Evolutionary conservation across 2,888 invertebrate species (phyloP).

Genomic region (Cinara cedri): DNA sequence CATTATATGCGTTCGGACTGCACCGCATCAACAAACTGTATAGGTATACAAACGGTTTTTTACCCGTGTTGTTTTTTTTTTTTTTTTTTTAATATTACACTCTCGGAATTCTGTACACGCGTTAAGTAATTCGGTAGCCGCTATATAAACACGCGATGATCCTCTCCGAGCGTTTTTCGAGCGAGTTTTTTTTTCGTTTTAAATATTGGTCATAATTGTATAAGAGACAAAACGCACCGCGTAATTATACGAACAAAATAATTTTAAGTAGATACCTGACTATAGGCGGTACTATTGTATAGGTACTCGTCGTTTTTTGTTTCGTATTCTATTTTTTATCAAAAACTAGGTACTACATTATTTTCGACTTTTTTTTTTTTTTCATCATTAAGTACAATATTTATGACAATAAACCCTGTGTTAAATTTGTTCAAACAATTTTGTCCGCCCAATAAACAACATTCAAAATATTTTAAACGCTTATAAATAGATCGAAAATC

Average conservation of each 20-base stretch:
- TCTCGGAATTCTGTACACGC: conserved; percentile 1
- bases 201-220: background rate
- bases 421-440: too few relatives aligned
- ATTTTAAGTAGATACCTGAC: background rate
- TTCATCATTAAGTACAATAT: too few relatives aligned
- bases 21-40: background rate
- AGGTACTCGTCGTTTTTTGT: too few relatives aligned
- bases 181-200: background rate
- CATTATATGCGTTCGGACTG: conserved; percentile 10
- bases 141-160: conserved; percentile 29
- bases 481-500: too few relatives aligned
- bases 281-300: too few relatives aligned
- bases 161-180: conserved; percentile 8
- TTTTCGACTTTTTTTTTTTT: too few relatives aligned
- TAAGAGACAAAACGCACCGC: background rate
- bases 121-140: conserved; percentile 33
- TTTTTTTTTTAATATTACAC: too few relatives aligned
- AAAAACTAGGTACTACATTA: too few relatives aligned
- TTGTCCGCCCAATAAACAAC: too few relatives aligned
- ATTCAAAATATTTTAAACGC: too few relatives aligned
- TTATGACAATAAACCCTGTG: too few relatives aligned
- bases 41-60: background rate
- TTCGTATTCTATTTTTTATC: too few relatives aligned
- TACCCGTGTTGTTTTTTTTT: background rate
- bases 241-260: background rate